Conservation (phyloP, 2,888 invertebrate genomes). For the Ophion ventricosus region DNA sequence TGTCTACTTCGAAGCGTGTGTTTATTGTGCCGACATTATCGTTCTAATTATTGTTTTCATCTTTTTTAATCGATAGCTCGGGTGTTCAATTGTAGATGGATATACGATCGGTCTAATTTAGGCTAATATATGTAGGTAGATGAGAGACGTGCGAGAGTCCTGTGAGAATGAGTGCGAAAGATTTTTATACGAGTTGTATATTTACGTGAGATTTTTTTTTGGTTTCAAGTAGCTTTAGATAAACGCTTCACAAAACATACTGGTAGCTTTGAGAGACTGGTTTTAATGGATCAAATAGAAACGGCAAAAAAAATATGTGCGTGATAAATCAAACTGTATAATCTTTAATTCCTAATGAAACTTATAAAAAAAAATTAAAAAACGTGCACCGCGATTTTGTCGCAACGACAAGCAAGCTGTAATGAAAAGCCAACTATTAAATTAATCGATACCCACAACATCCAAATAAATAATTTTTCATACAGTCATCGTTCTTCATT, state of each 20-base stretch:
- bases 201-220: conserved; percentile 66
- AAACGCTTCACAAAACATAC: conserved; percentile 53
- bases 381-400: conserved; percentile 45
- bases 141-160: conserved; percentile 51
- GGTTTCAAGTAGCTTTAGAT: conserved; percentile 62
- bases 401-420: conserved; percentile 50
- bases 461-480: conserved; percentile 77
- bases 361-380: conserved; percentile 37
- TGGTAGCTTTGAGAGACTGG: conserved; percentile 54
- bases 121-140: conserved; percentile 11
- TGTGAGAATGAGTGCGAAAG: conserved; percentile 70
- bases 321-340: conserved; percentile 52
- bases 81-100: conserved; percentile 45
- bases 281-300: conserved; percentile 30
- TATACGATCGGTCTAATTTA: conserved; percentile 64
- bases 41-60: conserved; percentile 33
- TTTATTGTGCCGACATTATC: conserved; percentile 15
- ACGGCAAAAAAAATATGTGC: conserved; percentile 11
- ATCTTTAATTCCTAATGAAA: conserved; percentile 53
- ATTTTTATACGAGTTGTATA: conserved; percentile 74
- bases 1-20: conserved; percentile 20
- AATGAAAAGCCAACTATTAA: conserved; percentile 55
- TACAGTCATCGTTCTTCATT: conserved; percentile 64
- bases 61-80: conserved; percentile 10
- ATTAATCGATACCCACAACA: conserved; percentile 64